Evolutionary conservation across 2,113 vertebrate species (phyloP).

Genomic region (Lasiurus borealis): DNA sequence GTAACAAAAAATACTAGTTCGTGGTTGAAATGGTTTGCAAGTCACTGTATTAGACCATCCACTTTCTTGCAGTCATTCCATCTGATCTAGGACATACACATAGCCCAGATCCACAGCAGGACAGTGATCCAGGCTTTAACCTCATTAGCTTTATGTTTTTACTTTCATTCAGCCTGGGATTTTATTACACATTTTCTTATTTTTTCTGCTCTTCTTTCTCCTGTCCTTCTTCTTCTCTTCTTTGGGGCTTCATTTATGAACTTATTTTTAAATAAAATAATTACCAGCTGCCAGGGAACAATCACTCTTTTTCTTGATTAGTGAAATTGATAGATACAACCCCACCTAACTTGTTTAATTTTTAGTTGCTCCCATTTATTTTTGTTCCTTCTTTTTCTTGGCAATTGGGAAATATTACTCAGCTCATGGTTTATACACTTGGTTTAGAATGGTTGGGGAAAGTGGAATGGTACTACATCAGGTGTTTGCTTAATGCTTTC

Average conservation of each 20-base stretch:
- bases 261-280: conserved; percentile 2
- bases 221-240: not conserved
- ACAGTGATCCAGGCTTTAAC: not conserved
- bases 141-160: not conserved
- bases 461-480: not conserved
- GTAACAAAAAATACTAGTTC: no score
- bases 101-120: not conserved
- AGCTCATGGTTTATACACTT: not conserved
- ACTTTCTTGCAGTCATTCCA: not conserved
- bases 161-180: not conserved
- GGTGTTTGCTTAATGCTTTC: not conserved
- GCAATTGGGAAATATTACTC: not conserved
- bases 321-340: not conserved
- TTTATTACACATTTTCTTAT: not conserved
- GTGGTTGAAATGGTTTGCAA: not conserved
- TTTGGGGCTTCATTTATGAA: not conserved
- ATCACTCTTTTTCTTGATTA: not conserved
- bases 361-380: conserved; percentile 24
- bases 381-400: conserved; percentile 44
- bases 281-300: not conserved
- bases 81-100: not conserved
- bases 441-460: not conserved
- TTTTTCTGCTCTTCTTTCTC: no score
- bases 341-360: not conserved
- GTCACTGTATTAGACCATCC: not conserved